Conservation (phyloP, 2,888 invertebrate species). For the Scaptomyza cyrtandrae region DNA sequence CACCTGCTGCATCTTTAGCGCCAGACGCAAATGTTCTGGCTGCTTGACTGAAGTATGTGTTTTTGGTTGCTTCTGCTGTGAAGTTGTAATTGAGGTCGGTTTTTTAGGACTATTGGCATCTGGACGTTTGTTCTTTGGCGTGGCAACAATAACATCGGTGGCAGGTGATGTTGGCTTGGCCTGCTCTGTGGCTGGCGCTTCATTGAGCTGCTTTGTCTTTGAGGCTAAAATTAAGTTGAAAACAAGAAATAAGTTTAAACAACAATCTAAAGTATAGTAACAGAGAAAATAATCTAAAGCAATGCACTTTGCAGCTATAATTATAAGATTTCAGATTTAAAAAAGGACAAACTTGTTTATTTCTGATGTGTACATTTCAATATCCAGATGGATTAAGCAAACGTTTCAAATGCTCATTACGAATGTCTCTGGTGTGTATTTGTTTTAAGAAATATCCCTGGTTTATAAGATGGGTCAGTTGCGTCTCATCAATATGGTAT, state of each 20-base stretch:
- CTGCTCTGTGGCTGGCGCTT: background rate
- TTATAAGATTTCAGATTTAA: background rate
- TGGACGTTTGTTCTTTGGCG: slow-evolving; percentile 17
- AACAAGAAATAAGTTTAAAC: background rate
- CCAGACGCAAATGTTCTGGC: slow-evolving; percentile 21
- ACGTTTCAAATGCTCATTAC: slow-evolving; percentile 41
- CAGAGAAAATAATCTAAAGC: background rate
- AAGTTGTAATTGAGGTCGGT: background rate
- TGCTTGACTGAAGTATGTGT: slow-evolving; percentile 9
- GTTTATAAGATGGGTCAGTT: slow-evolving; percentile 27
- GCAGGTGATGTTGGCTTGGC: slow-evolving; percentile 14
- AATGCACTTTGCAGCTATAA: background rate
- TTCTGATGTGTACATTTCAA: slow-evolving; percentile 13
- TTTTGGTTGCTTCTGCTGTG: slow-evolving; percentile 17
- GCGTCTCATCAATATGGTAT: slow-evolving; percentile 50
- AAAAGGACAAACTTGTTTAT: slow-evolving; percentile 2
- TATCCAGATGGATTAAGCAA: slow-evolving; percentile 63
- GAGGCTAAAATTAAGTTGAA: slow-evolving; percentile 1
- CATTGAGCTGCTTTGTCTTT: slow-evolving; percentile 1
- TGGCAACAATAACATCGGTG: slow-evolving; percentile 1
- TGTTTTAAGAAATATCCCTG: slow-evolving; percentile 46
- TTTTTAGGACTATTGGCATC: slow-evolving; percentile 15
- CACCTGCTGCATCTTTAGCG: slow-evolving; percentile 34
- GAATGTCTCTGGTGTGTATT: slow-evolving; percentile 29
- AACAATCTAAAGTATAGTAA: too few relatives aligned